These are phyloP conservation scores for Eulithis prunata DNA, from an alignment of 2,888 invertebrate species.

Conservation along the genomic window DNA sequence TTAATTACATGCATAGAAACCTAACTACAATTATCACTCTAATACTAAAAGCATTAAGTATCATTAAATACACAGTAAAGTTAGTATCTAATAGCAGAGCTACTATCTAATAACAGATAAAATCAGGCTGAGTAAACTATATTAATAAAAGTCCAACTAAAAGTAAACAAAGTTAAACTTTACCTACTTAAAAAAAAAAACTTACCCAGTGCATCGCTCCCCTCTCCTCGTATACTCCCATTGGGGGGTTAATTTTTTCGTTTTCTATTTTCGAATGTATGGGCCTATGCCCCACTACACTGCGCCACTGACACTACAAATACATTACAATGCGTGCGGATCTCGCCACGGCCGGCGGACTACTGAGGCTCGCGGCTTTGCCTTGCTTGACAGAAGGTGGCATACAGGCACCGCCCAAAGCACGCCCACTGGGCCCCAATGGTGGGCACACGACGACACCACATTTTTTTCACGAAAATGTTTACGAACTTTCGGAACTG, in stretches of 20 bases:
- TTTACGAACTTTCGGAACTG: conserved; percentile 51
- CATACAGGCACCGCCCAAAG: conserved; percentile 43
- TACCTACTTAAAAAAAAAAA: conserved; percentile 7
- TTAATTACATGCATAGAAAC: no score
- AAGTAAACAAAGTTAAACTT: conserved; percentile 19
- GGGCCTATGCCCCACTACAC: conserved; percentile 81
- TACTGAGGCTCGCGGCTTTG: conserved; percentile 55
- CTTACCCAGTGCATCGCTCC: conserved; percentile 97
- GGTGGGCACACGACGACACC: conserved; percentile 48
- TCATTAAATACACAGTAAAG: background rate
- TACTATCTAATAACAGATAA: no score
- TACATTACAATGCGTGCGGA: conserved; percentile 65
- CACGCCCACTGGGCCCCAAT: conserved; percentile 55
- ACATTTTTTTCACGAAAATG: conserved; percentile 47
- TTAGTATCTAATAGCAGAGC: background rate
- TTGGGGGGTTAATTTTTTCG: conserved; percentile 88
- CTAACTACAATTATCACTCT: background rate
- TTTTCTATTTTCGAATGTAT: conserved; percentile 80
- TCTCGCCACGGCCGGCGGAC: conserved; percentile 70
- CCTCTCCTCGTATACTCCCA: conserved; percentile 96
- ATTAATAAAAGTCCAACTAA: conserved; percentile 4
- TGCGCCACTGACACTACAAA: conserved; percentile 73
- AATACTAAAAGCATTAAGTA: background rate
- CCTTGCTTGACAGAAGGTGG: conserved; percentile 40
- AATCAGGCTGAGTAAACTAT: background rate